Evolutionary conservation across 2,888 invertebrate species (phyloP).

Genomic region (Seladonia tumulorum): DNA sequence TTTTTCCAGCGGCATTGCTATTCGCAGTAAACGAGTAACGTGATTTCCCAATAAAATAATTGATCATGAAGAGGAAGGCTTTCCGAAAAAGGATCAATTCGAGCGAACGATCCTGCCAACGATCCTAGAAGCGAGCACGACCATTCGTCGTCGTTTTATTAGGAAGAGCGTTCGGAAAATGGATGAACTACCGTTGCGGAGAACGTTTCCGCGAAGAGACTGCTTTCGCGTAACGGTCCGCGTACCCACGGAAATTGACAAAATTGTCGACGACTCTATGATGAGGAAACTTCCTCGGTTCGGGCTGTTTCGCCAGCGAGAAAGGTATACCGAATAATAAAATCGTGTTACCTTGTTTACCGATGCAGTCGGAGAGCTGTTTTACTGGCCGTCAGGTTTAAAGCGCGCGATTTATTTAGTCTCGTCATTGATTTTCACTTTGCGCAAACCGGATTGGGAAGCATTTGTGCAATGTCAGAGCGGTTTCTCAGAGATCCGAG

Average conservation of each 20-base stretch:
- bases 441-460: not conserved
- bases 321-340: slow-evolving; percentile 7
- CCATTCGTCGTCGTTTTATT: slow-evolving; percentile 3
- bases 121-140: not conserved
- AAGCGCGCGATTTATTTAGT: not conserved
- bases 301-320: slow-evolving; percentile 17
- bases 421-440: not conserved
- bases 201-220: slow-evolving; percentile 53
- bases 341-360: slow-evolving; percentile 5
- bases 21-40: not conserved
- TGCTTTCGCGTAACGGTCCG: slow-evolving; percentile 61
- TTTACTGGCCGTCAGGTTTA: not conserved
- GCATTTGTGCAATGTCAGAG: not conserved
- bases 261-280: slow-evolving; percentile 57
- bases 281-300: slow-evolving; percentile 40
- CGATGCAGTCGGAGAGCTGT: not conserved
- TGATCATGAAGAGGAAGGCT: not conserved
- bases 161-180: slow-evolving; percentile 18
- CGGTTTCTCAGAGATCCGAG: too few relatives aligned
- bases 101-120: not conserved
- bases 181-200: slow-evolving; percentile 33
- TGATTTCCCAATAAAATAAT: not conserved
- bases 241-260: slow-evolving; percentile 63
- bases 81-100: not conserved
- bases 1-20: not conserved